Percentiles rank a stretch among this genome's conserved stretches.
phyloP scores from a whole-genome alignment of 2,888 invertebrate genomes.

The Agrenia bidenticulata region DNA sequence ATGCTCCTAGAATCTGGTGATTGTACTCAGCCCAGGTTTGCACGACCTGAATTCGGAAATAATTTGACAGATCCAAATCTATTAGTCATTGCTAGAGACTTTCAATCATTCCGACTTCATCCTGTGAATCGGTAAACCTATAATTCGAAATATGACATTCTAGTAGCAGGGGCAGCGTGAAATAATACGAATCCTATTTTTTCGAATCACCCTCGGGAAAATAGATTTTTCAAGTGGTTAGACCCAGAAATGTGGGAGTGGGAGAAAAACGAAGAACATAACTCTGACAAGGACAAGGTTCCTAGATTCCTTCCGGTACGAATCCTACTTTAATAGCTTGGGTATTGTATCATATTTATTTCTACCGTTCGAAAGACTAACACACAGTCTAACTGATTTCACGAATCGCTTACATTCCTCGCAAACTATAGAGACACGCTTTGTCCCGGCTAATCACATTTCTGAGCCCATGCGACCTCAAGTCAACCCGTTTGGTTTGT shows the following conservation, averaged over 20 bases:
- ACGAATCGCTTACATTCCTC: no score
- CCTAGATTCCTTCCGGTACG: no score
- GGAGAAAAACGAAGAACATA: no score
- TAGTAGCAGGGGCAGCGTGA: no score
- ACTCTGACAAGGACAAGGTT: no score
- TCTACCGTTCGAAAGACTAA: no score
- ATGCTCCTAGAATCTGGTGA: conserved; percentile 6
- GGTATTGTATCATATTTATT: no score
- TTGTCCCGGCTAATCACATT: background rate
- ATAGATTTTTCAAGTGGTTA: background rate
- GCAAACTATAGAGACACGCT: no score
- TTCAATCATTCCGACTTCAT: background rate
- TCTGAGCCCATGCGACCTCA: conserved; percentile 19
- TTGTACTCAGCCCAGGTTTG: conserved; percentile 1
- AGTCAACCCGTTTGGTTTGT: conserved; percentile 28
- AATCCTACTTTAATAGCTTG: no score
- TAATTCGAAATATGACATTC: background rate
- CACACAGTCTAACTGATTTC: no score
- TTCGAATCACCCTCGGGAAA: no score
- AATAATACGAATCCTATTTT: no score
- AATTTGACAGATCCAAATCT: background rate
- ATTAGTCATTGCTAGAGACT: background rate
- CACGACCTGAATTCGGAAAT: background rate
- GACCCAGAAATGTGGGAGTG: conserved; percentile 16
- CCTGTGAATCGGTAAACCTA: background rate